Evolutionary conservation across 2,888 invertebrate species (phyloP), one percentile per base, ranked within the genome.

Genomic region (Heliconius charithonia): DNA sequence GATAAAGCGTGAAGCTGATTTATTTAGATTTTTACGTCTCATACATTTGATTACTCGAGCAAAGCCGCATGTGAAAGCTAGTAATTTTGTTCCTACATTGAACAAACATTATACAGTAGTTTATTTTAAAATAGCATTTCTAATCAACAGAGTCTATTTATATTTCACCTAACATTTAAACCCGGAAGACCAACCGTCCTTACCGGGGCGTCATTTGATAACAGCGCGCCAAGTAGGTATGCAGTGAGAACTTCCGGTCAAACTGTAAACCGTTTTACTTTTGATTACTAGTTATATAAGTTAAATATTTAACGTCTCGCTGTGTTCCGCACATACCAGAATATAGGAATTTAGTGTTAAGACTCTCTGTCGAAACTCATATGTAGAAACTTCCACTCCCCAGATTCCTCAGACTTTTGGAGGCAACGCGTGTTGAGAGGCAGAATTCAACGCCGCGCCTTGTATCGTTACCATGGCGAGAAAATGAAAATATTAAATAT

Each of bases 191-290:
- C 73, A 59, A 69, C 73, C 79, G 79, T 80, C 71, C 72, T 71
- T 56, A 59, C 73, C 69, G 76, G 73, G 73, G 75, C 75, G 73
- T 78, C 76, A 76, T 71, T 79, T 79, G 80, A 81, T 81, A 81
- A 79, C 71, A 74, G 77, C 66, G 70, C 75, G 79, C 79, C 77
- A 77, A 74, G 77, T 75, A 77, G 29, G 32, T 45, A 41, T 77
- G 51, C 32, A 32, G 51, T 25, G 45, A 37, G 25, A 37, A 4
- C 22, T 77, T 65, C 62, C 63, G 45, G 45, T 25, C 63, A 62
- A 70, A 59, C 56, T 56, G 32, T 63, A 51, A 45, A 76, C 9
- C 45, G 62, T 37, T 56, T 56, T 75, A 71, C 22, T 71, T 56
- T 16, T 71, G 32, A 29, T 71, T 71, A 56, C 7, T 56, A 45